Conservation (phyloP, 2,113 vertebrate genomes). For the Hemichromis elongatus region DNA sequence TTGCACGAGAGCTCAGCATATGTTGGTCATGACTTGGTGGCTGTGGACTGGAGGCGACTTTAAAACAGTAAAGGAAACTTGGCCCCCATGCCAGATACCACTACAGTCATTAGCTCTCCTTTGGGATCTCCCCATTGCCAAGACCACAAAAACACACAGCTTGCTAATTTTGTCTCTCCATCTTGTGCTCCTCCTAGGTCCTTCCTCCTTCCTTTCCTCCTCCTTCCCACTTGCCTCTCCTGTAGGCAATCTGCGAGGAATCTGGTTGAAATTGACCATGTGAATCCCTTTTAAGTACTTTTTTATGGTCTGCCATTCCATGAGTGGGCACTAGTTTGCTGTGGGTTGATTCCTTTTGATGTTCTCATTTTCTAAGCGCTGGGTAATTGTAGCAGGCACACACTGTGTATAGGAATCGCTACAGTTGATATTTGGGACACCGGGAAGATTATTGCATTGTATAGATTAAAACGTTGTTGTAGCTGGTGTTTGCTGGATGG, state of each 20-base stretch:
- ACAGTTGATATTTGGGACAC: conserved; percentile 12
- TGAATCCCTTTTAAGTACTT: conserved; percentile 42
- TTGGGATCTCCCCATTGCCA: conserved; percentile 64
- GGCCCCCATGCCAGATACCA: conserved; percentile 65
- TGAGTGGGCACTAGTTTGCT: conserved; percentile 43
- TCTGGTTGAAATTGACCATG: conserved; percentile 45
- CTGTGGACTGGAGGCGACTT: conserved; percentile 58
- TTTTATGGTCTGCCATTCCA: conserved; percentile 26
- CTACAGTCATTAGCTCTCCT: conserved; percentile 71
- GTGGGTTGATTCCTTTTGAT: conserved; percentile 51
- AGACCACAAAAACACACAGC: conserved; percentile 64
- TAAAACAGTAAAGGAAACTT: conserved; percentile 72
- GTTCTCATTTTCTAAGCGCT: conserved; percentile 5
- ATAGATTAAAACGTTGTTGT: neutral
- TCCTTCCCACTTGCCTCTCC: neutral
- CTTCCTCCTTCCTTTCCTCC: conserved; percentile 16
- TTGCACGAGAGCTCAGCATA: conserved; percentile 62
- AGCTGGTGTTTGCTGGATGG: neutral
- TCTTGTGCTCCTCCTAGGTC: conserved; percentile 52
- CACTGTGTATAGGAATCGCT: neutral
- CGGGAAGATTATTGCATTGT: neutral
- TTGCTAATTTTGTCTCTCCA: conserved; percentile 70
- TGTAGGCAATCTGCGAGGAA: conserved; percentile 32
- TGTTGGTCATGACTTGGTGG: conserved; percentile 62
- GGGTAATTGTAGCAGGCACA: neutral